Evolutionary conservation across 2,113 vertebrate genomes (phyloP), one percentile per base, ranked within the genome.

Genomic region (Microcebus jonahi): DNA sequence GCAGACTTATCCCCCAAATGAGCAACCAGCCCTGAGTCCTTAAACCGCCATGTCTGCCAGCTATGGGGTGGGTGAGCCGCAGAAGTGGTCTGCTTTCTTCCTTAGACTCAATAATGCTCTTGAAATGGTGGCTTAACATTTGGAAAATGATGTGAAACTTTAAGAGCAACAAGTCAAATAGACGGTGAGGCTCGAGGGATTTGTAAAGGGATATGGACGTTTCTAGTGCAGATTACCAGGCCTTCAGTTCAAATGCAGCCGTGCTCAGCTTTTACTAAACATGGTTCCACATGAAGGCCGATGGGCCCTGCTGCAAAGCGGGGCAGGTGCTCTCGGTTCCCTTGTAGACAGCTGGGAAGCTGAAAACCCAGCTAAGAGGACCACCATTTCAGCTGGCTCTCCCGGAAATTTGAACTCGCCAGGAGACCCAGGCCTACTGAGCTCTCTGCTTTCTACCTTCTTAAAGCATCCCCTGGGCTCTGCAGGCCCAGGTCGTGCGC

Each of bases 241-340:
- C 67, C 67, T 31, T 63, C 55, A 34, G 95, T 92, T 88, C 95
- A 82, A 79, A 94, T 42, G 88, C 97, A 97, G 96, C 94, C 95
- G 85, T 94, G 97, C 82, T 97, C 53, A 82, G 84, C 65, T 81
- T 27, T 59, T 80, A 71, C 77, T 36, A 83, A 67, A 67, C 53
- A 11, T 81, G 65, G 25, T 31, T 67, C 39, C 29, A 0, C 2
- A 9, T 0, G 12, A 84, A 29, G 84, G 76, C 71, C 79, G 77
- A 50, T 15, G 27, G 8, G 45, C 65, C 75, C 82, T 70, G 45
- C 50, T 73, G 81, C 18, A 36, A 70, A 88, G 70, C 27, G 53
- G 45, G 55, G 53, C 14, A 1, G 65, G 36, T 17, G 70, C 48
- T 63, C 39, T 29, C 8, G 63, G 36, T 53, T 34, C 71, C 67